Evolutionary conservation across 2,113 vertebrate genomes (phyloP).

Genomic region (Dasyornis broadbenti): DNA sequence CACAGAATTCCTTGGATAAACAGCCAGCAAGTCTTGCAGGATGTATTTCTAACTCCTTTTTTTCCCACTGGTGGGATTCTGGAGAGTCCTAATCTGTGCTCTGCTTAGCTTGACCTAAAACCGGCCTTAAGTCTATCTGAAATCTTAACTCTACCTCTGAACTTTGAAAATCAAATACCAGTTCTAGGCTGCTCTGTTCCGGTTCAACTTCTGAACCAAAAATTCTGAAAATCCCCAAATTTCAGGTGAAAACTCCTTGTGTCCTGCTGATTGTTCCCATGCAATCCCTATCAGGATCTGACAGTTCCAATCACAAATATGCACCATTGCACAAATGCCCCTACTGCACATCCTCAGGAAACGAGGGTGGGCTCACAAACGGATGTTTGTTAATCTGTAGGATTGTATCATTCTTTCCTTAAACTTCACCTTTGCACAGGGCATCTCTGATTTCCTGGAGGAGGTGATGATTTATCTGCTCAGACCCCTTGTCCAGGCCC

Average conservation of each 20-base stretch:
- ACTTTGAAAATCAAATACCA: not conserved
- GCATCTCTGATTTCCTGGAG: not conserved
- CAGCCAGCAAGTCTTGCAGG: not conserved
- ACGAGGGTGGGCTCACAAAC: not conserved
- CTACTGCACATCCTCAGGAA: not conserved
- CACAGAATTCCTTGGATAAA: not conserved
- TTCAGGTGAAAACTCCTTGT: not conserved
- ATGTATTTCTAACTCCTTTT: not conserved
- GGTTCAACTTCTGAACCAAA: not conserved
- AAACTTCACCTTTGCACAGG: not conserved
- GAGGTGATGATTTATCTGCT: not conserved
- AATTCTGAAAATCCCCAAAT: not conserved
- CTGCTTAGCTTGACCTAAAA: not conserved
- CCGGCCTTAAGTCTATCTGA: not conserved
- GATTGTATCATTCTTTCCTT: not conserved
- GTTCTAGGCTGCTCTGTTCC: not conserved
- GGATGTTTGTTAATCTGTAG: not conserved
- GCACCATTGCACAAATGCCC: accelerated
- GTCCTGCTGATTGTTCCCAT: not conserved
- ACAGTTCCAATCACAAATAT: accelerated
- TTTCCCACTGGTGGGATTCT: not conserved
- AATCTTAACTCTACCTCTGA: not conserved
- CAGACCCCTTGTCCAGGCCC: not conserved
- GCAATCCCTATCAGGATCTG: not conserved
- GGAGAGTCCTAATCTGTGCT: not conserved